Evolutionary conservation across 2,797 vertebrate species (phyloP).

Genomic region (Falco rusticolus): DNA sequence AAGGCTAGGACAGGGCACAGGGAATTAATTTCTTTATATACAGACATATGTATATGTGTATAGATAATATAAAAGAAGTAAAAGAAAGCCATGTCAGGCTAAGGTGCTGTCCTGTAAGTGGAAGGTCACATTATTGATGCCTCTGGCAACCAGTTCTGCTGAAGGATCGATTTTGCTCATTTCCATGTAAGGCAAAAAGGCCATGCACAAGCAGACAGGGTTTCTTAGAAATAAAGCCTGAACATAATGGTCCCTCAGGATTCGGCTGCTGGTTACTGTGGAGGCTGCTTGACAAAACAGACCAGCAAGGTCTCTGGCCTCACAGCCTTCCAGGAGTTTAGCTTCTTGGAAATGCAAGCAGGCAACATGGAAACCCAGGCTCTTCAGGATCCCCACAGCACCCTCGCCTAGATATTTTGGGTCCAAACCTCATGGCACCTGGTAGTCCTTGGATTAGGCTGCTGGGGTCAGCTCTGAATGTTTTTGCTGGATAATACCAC

Average conservation of each 20-base stretch:
- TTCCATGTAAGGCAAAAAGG: background rate
- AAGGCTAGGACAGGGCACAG: background rate
- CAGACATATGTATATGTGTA: no score
- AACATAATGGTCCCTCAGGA: background rate
- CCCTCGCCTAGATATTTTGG: background rate
- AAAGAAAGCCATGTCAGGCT: background rate
- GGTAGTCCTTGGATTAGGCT: background rate
- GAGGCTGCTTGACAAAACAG: background rate
- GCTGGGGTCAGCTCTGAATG: background rate
- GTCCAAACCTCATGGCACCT: background rate
- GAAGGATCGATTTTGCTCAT: background rate
- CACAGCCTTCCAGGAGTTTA: background rate
- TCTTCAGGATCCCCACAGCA: background rate
- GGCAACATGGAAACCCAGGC: rapidly evolving
- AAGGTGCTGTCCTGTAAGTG: background rate
- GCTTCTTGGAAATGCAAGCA: background rate
- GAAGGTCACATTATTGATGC: background rate
- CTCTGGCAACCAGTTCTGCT: background rate
- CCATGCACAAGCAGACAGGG: background rate
- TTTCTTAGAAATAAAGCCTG: background rate
- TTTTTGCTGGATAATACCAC: background rate
- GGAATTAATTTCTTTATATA: background rate
- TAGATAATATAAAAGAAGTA: background rate
- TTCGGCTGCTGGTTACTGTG: background rate
- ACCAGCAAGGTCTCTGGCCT: background rate